Percentiles rank a stretch among this genome's conserved stretches.
Evolutionary conservation across 2,797 vertebrate species (phyloP).

Genomic region (Alectoris magna): DNA sequence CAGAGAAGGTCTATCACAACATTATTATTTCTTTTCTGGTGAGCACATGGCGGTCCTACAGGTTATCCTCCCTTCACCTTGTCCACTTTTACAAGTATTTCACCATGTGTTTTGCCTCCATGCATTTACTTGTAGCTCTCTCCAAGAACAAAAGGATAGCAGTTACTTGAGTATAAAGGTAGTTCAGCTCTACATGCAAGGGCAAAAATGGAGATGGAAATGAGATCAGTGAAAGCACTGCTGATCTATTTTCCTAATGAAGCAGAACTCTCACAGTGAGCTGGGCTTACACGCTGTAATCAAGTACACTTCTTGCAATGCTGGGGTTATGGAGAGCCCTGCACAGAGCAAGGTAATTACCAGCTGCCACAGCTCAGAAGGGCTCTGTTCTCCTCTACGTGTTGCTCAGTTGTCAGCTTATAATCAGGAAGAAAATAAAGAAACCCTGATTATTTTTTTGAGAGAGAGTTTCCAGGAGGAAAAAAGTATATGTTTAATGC

Average conservation of each 20-base stretch:
- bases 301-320: constrained; percentile 69
- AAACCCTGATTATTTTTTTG: constrained; percentile 54
- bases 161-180: constrained; percentile 23
- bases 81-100: constrained; percentile 22
- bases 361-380: constrained; percentile 73
- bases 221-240: constrained; percentile 52
- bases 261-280: constrained; percentile 66
- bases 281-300: constrained; percentile 73
- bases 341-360: constrained; percentile 77
- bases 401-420: constrained; percentile 72
- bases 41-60: background rate
- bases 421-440: constrained; percentile 67
- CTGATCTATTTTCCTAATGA: constrained; percentile 76
- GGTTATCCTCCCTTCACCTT: background rate
- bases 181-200: background rate
- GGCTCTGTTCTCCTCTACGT: constrained; percentile 48
- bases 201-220: constrained; percentile 53
- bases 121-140: constrained; percentile 2
- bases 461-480: constrained; percentile 64
- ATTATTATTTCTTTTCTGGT: background rate
- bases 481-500: constrained; percentile 7
- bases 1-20: background rate
- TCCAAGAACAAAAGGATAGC: constrained; percentile 14
- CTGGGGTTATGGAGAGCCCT: constrained; percentile 73
- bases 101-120: background rate